A percentile compares a stretch with the other conserved stretches of the same genome.
phyloP scores from a whole-genome alignment of 2,797 vertebrate species.

The Periparus ater region DNA sequence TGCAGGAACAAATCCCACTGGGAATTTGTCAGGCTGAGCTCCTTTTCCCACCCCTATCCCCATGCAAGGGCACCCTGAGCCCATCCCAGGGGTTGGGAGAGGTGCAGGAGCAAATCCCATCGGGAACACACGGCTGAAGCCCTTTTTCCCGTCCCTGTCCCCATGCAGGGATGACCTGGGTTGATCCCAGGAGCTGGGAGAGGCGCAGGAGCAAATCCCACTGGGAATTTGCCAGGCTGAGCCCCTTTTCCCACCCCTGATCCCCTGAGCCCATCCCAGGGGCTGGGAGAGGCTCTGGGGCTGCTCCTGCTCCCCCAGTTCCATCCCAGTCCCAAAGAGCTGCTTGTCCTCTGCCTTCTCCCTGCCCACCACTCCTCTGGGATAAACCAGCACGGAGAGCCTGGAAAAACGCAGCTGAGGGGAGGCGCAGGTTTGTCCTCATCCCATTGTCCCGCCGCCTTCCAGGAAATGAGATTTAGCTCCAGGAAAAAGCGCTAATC shows the following conservation, averaged over 20 bases:
- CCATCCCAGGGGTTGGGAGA: background rate
- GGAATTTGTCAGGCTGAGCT: rapidly evolving
- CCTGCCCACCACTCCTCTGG: background rate
- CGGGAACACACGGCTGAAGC: rapidly evolving
- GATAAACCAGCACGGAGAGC: rapidly evolving
- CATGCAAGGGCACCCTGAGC: rapidly evolving
- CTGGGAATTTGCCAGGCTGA: rapidly evolving
- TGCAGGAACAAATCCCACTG: background rate
- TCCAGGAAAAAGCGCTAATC: background rate
- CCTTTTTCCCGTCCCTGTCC: background rate
- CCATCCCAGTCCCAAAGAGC: background rate
- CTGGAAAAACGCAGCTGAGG: rapidly evolving
- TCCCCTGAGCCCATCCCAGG: background rate
- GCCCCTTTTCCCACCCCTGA: background rate
- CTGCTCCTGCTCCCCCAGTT: rapidly evolving
- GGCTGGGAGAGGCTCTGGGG: background rate
- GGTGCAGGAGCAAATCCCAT: background rate
- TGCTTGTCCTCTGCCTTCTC: background rate
- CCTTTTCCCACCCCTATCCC: background rate
- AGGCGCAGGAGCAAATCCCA: background rate
- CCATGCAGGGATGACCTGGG: too few relatives aligned
- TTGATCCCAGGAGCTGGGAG: background rate
- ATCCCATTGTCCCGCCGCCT: rapidly evolving
- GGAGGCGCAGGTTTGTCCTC: background rate
- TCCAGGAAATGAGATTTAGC: background rate